Percentiles rank a stretch among this genome's conserved stretches.
These are phyloP conservation scores for Epizoanthus stellaris DNA, from an alignment of 92 coral and sea anemone genomes.

Conservation along the genomic window DNA sequence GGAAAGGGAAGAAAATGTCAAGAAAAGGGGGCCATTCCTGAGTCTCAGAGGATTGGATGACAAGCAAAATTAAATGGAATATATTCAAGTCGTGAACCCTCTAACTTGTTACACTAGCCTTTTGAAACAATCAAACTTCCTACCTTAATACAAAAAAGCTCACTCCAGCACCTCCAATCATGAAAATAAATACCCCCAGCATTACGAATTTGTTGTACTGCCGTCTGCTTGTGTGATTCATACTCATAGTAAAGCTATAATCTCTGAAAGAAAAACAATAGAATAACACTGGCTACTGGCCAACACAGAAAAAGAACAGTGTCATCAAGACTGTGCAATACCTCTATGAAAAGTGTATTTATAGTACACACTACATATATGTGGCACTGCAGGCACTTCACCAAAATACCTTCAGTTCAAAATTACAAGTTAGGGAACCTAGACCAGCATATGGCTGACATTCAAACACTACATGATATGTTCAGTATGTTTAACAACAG, in stretches of 20 bases:
- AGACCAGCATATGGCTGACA: too few relatives aligned
- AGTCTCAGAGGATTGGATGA: too few relatives aligned
- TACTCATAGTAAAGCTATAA: conserved; percentile 32
- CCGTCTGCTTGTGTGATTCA: conserved; percentile 43
- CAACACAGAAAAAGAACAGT: neutral
- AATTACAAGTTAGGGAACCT: too few relatives aligned
- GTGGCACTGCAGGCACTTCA: too few relatives aligned
- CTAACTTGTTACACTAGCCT: neutral
- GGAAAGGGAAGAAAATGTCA: too few relatives aligned
- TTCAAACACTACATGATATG: too few relatives aligned
- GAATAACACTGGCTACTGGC: neutral
- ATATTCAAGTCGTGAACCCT: neutral
- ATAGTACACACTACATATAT: too few relatives aligned
- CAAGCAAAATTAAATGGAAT: neutral
- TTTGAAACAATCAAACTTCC: neutral
- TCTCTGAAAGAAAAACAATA: neutral
- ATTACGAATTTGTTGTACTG: conserved; percentile 75
- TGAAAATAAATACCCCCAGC: conserved; percentile 75
- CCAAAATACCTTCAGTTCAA: too few relatives aligned
- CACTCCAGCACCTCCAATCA: conserved; percentile 79
- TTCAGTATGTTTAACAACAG: too few relatives aligned
- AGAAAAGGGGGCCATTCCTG: too few relatives aligned
- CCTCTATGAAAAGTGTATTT: neutral
- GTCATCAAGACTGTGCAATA: neutral
- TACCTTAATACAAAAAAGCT: conserved; percentile 79